Conservation (phyloP, 2,888 invertebrate species). For the Camptogramma bilineatum region DNA sequence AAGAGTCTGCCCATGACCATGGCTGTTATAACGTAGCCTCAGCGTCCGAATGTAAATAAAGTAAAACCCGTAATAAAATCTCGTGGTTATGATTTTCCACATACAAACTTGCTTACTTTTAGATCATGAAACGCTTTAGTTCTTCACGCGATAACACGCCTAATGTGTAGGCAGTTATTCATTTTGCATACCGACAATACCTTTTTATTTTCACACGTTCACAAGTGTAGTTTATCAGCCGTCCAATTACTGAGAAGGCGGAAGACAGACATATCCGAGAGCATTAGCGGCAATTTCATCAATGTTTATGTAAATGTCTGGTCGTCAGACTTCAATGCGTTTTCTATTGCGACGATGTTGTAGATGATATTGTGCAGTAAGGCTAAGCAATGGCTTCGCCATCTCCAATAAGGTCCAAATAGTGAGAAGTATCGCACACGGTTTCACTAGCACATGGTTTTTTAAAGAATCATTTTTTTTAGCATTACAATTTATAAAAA, state of each 20-base stretch:
- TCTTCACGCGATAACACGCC: neutral
- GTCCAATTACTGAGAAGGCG: conserved; percentile 27
- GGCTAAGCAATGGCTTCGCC: neutral
- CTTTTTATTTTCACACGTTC: conserved; percentile 33
- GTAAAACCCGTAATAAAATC: no score
- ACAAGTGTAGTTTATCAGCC: conserved; percentile 2
- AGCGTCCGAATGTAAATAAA: no score
- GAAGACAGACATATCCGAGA: conserved; percentile 29
- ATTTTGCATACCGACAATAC: conserved; percentile 3
- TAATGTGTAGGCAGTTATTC: neutral
- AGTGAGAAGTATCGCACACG: no score
- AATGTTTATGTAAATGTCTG: conserved; percentile 57
- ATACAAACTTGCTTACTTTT: no score
- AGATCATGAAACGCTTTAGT: neutral
- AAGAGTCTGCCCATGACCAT: no score
- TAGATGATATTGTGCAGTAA: conserved; percentile 30
- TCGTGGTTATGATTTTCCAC: no score
- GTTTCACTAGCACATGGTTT: no score
- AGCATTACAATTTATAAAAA: no score
- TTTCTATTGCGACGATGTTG: conserved; percentile 46
- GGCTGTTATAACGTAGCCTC: no score
- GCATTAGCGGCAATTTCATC: conserved; percentile 36
- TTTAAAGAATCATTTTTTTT: no score
- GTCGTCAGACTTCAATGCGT: conserved; percentile 54
- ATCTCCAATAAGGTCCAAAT: no score